These are phyloP conservation scores for Rynchops niger DNA, from an alignment of 2,113 vertebrate genomes.

Conservation along the genomic window DNA sequence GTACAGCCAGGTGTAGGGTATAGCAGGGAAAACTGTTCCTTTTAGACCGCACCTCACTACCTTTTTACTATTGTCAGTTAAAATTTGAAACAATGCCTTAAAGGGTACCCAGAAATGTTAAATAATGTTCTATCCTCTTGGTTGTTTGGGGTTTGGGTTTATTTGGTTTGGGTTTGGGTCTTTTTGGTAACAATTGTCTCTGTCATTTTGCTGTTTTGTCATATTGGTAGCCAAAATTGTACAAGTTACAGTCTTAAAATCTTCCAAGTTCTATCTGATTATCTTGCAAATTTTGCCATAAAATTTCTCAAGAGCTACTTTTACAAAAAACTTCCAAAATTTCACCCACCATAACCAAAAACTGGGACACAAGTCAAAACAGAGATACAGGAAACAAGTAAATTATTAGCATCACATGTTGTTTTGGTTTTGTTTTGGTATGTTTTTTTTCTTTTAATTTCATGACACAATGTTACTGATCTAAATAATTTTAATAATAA, in stretches of 20 bases:
- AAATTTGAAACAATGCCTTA: neutral
- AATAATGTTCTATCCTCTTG: neutral
- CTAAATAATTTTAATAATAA: neutral
- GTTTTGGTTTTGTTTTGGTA: neutral
- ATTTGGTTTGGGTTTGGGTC: accelerated
- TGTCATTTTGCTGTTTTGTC: neutral
- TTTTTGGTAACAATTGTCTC: neutral
- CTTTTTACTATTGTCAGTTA: neutral
- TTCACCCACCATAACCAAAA: neutral
- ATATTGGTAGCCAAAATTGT: neutral
- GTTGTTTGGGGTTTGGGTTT: neutral
- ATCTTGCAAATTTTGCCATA: neutral
- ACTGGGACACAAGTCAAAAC: neutral
- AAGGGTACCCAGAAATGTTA: neutral
- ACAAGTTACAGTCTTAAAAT: neutral
- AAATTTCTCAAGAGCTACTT: neutral
- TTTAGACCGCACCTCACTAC: neutral
- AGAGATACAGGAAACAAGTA: neutral
- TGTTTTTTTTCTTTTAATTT: too few species aligned
- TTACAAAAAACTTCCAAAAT: neutral
- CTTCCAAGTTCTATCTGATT: neutral
- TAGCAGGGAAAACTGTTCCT: neutral
- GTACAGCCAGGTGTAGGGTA: neutral
- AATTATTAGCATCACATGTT: neutral
- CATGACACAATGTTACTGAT: neutral